Evolutionary conservation across 2,888 invertebrate genomes (phyloP), one percentile per base, ranked within the genome.

Genomic region (Andrena bicolor): DNA sequence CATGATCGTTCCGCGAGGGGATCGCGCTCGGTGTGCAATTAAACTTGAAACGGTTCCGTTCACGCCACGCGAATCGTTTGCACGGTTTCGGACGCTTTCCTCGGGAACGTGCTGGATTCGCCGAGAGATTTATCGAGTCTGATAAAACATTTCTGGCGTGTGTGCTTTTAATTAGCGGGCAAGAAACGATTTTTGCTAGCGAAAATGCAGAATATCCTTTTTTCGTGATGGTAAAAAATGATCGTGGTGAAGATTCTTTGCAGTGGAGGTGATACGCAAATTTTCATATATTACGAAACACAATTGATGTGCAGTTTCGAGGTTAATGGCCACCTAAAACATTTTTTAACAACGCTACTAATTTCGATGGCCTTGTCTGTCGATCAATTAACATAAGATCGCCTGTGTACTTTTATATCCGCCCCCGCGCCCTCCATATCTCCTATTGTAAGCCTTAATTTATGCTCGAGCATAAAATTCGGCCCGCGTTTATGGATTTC

Each of bases 11-110:
- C 13, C 51, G 41, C n/a, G 13, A 23, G 0, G 23, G 6, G 10
- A 70, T 35, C 51, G 60, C 60, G 61, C 53, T 76, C 30, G 35
- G 51, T 76, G 41, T 32, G 71, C 63, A 64, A 72, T 76, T 76
- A 72, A 76, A 76, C 76, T 23, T n/a, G 48, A 26, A 32, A 30
- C 23, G 20, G 66, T 41, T 71, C 41, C 53, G 48, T 51, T 16
- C 41, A 16, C 41, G 51, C 26, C 60, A 28, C 32, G 20, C 16
- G 69, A 70, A 61, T 70, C 75, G 70, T 76, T 76, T 70, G 61
- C 60, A 28, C 70, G 35, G 51, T 61, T 60, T 28, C 35, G 61
- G 60, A 49, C n/a, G 13, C n/a, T 35, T 49, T 35, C 16, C 5
- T 16, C 26, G 7, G 60, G 20, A 60, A 63, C 61, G 49, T 13